Base-by-base conservation (phyloP, 1,140 invertebrate species). In the Yoshiicerus persimilis region DNA sequence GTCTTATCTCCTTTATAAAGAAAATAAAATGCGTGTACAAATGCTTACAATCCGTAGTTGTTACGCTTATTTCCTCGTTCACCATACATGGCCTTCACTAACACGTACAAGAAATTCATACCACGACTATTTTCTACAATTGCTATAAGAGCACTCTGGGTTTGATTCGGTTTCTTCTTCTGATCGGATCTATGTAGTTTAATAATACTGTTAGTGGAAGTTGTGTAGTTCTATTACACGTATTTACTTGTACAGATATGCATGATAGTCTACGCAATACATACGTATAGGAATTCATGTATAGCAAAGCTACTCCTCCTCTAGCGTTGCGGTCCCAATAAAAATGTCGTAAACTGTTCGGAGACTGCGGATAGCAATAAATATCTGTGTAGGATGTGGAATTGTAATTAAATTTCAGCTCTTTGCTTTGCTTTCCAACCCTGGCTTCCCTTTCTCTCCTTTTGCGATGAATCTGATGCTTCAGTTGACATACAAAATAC, bases 371-470 rank as follows among this genome's bases (percentile, higher is more conserved):
- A 80, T 80, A 80, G 75, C 75, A 80, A 80, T 80, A 80, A 80
- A 80, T 80, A 80, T 80, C 75, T 80, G 75, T 80, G 75, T 80
- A 80, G 75, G 75, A 80, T 80, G 75, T 80, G 75, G 75, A 80
- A 34, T 30, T 80, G 75, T 80, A 80, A 80, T 80, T 80, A 80
- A 80, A 80, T 80, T 80, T 80, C 11, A 34, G 75, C 32, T 80
- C 75, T 80, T 38, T 80, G 75, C 75, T 80, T 80, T 80, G 75
- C 13, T 80, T 80, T 80, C 32, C 30, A n/a, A 36, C 32, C 75
- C 34, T 23, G 30, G 27, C 4, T 32, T 77, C 27, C 27, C 27
- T 77, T 13, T 77, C 32, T 30, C 70, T 77, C 70, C 27, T 32
- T 80, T n/a, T 32, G 75, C 32, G 64, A 70, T 80, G 32, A 32